A percentile compares a stretch with the other conserved stretches of the same genome.
These are phyloP conservation scores for Palythoa caribaeorum DNA, from an alignment of 92 coral and sea anemone species.

Conservation along the genomic window DNA sequence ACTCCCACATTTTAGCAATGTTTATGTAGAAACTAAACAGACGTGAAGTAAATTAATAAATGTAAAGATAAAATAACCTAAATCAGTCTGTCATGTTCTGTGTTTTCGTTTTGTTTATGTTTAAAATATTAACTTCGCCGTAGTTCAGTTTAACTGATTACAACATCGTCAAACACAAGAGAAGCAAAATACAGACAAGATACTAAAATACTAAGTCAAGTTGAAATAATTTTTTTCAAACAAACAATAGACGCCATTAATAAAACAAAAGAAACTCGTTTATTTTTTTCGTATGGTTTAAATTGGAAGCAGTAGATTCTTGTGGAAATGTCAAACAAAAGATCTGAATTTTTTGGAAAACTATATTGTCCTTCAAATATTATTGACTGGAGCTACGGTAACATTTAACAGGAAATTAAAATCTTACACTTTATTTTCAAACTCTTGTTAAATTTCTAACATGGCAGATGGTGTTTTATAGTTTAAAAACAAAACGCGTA, in stretches of 20 bases:
- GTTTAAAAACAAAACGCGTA: conserved; percentile 13
- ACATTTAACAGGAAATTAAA: conserved; percentile 26
- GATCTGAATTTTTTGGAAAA: not conserved
- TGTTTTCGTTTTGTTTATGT: conserved; percentile 31
- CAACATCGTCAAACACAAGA: conserved; percentile 10
- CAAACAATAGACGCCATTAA: not conserved
- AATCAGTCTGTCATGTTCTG: conserved; percentile 9
- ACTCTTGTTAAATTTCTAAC: conserved; percentile 20
- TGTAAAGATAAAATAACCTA: conserved; percentile 8
- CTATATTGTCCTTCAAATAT: not conserved
- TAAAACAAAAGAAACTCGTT: conserved; percentile 23
- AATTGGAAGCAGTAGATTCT: not conserved
- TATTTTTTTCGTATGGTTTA: conserved; percentile 2
- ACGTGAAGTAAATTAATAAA: conserved; percentile 15
- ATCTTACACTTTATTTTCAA: not conserved
- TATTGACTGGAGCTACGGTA: not conserved
- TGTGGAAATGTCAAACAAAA: conserved; percentile 13
- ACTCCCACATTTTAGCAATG: not conserved
- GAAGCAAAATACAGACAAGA: conserved; percentile 21
- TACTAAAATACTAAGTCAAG: conserved; percentile 1
- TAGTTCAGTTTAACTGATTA: conserved; percentile 17
- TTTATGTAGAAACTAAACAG: conserved; percentile 29
- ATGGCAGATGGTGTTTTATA: conserved; percentile 24
- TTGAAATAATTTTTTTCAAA: conserved; percentile 8
- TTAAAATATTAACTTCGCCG: conserved; percentile 29